Percentiles rank a stretch among this genome's conserved stretches.
Evolutionary conservation across 2,888 invertebrate genomes (phyloP).

Genomic region (Mystacides longicornis): DNA sequence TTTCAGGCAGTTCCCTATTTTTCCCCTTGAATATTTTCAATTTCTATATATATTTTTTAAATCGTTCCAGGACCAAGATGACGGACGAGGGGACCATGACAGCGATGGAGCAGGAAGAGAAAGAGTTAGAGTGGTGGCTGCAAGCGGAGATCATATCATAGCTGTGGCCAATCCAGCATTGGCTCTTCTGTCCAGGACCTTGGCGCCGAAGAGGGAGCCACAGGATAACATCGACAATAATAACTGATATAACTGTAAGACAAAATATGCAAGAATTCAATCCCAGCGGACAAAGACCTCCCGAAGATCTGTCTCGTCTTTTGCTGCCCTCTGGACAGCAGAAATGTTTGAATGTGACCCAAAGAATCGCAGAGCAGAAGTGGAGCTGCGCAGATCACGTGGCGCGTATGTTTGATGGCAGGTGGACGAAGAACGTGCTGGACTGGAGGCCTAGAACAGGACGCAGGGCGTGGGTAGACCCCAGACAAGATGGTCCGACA

Average conservation of each 20-base stretch:
- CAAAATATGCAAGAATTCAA: too few species aligned
- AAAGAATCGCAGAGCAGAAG: too few species aligned
- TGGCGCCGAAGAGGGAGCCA: conserved; percentile 20
- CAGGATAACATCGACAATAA: conserved; percentile 20
- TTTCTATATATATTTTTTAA: neutral
- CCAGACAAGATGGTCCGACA: too few species aligned
- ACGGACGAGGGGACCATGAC: conserved; percentile 29
- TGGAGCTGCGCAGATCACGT: too few species aligned
- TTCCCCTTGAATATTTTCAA: neutral
- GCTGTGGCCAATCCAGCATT: conserved; percentile 84
- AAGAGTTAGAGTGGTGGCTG: conserved; percentile 69
- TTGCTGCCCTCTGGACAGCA: too few species aligned
- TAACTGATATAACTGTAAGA: neutral
- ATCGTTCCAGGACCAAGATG: conserved; percentile 22
- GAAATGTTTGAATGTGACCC: too few species aligned
- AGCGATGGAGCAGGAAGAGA: conserved; percentile 30
- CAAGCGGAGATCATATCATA: conserved; percentile 80
- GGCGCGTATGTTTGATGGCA: too few species aligned
- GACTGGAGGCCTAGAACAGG: too few species aligned
- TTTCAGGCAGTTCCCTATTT: neutral
- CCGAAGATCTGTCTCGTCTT: too few species aligned
- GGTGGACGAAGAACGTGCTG: too few species aligned
- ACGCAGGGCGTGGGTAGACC: too few species aligned
- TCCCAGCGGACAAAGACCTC: too few species aligned
- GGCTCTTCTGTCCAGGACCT: conserved; percentile 46